These are phyloP conservation scores for Orthosia gracilis DNA, from an alignment of 2,888 invertebrate genomes.

Conservation along the genomic window DNA sequence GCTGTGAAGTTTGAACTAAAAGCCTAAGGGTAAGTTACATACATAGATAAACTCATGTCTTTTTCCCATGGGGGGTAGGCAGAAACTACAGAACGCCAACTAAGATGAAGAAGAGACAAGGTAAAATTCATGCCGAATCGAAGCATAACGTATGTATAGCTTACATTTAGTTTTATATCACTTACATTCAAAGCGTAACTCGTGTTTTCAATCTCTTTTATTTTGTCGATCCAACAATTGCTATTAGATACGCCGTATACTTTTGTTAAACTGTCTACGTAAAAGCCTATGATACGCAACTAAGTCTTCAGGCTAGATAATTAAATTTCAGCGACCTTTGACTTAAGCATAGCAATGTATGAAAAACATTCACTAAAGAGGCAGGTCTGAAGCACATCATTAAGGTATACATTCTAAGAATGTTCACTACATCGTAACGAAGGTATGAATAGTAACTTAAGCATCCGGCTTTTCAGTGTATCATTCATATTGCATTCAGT, in stretches of 20 bases:
- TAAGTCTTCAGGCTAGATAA: too few relatives aligned
- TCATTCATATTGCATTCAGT: slow-evolving; percentile 35
- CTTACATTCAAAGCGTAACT: background rate
- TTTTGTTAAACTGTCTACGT: background rate
- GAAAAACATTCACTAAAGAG: background rate
- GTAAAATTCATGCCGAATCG: background rate
- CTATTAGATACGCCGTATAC: too few relatives aligned
- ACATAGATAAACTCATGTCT: background rate
- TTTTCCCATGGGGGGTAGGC: too few relatives aligned
- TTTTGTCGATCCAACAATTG: background rate
- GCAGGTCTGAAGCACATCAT: slow-evolving; percentile 3
- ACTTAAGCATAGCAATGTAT: background rate
- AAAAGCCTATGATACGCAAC: background rate
- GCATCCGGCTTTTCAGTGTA: slow-evolving; percentile 36
- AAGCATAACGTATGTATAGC: background rate
- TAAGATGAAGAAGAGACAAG: too few relatives aligned
- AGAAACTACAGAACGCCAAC: too few relatives aligned
- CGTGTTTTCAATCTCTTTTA: background rate
- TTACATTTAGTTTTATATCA: background rate
- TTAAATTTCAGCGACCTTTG: too few relatives aligned
- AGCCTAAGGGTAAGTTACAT: background rate
- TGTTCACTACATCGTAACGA: slow-evolving; percentile 15
- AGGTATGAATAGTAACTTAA: slow-evolving; percentile 43
- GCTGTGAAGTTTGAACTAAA: background rate
- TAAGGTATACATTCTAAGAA: slow-evolving; percentile 23